Percentiles rank a stretch among this genome's conserved stretches.
Conservation (phyloP, 2,113 vertebrate genomes). For the Zootoca vivipara region DNA sequence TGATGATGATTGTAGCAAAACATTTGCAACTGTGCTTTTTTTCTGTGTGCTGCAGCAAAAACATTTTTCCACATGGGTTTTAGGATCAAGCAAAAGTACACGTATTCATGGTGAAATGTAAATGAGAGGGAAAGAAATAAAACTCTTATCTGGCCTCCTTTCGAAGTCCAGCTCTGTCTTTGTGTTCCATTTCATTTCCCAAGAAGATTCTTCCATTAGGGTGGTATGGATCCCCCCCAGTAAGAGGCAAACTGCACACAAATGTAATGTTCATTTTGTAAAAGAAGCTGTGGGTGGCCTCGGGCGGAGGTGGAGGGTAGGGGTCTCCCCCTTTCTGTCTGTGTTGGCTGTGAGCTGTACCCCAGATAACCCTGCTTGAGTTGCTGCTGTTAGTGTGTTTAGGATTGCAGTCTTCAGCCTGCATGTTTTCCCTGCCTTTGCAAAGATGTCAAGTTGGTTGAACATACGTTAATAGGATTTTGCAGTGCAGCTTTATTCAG, state of each 20-base stretch:
- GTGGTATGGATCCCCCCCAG: not conserved
- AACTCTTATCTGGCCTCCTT: not conserved
- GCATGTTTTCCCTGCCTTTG: too few relatives aligned
- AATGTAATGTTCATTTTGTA: not conserved
- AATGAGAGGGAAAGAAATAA: not conserved
- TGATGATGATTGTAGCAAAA: not conserved
- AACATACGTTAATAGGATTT: too few relatives aligned
- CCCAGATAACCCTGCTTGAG: too few relatives aligned
- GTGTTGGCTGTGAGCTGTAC: too few relatives aligned
- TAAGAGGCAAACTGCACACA: not conserved
- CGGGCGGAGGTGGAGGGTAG: too few relatives aligned
- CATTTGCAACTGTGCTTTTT: not conserved
- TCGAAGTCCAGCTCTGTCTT: not conserved
- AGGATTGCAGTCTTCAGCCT: too few relatives aligned
- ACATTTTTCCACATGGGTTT: not conserved
- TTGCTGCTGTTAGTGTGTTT: too few relatives aligned
- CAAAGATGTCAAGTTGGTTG: too few relatives aligned
- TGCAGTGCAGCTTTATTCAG: too few relatives aligned
- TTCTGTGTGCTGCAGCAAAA: not conserved
- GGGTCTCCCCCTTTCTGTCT: too few relatives aligned
- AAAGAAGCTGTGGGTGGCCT: not conserved
- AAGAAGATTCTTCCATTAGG: not conserved
- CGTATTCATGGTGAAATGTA: constrained; percentile 11
- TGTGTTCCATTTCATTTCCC: not conserved
- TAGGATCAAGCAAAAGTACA: not conserved